These are phyloP conservation scores for Hormiphora californensis DNA, from an alignment of 37 sponge, comb jelly and placozoan species.

Conservation along the genomic window DNA sequence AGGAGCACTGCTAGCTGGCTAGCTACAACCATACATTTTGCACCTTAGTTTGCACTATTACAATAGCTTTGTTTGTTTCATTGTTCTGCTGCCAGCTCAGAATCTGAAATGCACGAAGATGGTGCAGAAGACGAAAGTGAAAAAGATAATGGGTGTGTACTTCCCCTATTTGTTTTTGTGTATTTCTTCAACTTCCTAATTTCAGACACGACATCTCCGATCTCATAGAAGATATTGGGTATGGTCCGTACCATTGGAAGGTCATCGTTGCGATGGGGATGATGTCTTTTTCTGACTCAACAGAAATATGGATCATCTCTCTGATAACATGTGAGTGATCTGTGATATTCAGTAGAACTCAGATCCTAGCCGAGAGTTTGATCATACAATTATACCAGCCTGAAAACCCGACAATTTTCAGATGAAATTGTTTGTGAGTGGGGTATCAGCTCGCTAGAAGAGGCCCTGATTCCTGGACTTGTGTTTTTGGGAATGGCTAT, in stretches of 20 bases:
- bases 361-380: no score
- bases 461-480: background rate
- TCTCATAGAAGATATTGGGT: background rate
- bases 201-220: background rate
- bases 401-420: background rate
- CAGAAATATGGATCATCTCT: background rate
- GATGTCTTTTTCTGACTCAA: background rate
- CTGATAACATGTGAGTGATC: background rate
- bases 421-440: background rate
- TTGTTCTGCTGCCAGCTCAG: no score
- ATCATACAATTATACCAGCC: background rate
- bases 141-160: no score
- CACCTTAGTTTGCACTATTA: no score
- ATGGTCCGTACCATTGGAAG: constrained; percentile 6
- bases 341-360: background rate
- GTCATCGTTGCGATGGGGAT: background rate
- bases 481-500: background rate
- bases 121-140: no score
- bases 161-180: no score
- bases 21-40: no score
- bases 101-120: no score
- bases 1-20: no score
- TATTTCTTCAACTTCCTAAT: no score
- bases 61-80: no score
- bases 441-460: background rate